Base-by-base conservation (phyloP, 2,797 vertebrate species). In the Philypnodon macrostomus region DNA sequence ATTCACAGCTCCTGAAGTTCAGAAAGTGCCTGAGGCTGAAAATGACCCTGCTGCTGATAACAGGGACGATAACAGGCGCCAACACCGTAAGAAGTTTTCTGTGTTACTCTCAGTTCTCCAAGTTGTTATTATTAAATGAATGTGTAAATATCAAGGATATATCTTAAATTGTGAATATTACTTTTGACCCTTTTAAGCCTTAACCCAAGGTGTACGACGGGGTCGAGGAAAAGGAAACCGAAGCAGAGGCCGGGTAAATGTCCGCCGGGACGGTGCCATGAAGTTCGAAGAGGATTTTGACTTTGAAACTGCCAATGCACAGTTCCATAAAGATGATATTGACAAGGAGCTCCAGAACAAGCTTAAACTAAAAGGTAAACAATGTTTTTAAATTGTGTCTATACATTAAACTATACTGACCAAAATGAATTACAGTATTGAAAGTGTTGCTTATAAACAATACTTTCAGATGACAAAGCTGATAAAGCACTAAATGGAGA, bases 231-330 rank as follows among this genome's bases (percentile, higher is more conserved):
- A 92, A 46, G 92, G 93, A 70, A 91, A 92, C 71, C 94, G 95
- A 23, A 96, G 96, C 45, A 81, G 96, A 49, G 96, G 96, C 65
- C 90, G 91, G 42, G 91, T 95, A 38, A 92, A 92, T 2, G 80
- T 96, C 50, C 90, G 94, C 39, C 73, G 94, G 63, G 96, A 98
- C 48, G 94, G 93, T 19, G 91, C 93, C 14, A 93, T 98, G 92
- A 98, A 97, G 81, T 99, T 99, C 77, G 96, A 98, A 62, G 95
- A 98, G 75, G 96, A 99, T 82, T 99, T 99, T 66, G 96, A 99
- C 86, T 99, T 99, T 65, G 96, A 98, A 88, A 97, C 91, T 48
- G 95, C 96, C 55, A 99, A 98, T 34, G 96, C 96, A 2, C 96
- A 98, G 50, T 98, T 99, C 81, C 95, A 99, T 83, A 98, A 98